Evolutionary conservation across 2,797 vertebrate species (phyloP).

Genomic region (Melanotaenia trifasciata): DNA sequence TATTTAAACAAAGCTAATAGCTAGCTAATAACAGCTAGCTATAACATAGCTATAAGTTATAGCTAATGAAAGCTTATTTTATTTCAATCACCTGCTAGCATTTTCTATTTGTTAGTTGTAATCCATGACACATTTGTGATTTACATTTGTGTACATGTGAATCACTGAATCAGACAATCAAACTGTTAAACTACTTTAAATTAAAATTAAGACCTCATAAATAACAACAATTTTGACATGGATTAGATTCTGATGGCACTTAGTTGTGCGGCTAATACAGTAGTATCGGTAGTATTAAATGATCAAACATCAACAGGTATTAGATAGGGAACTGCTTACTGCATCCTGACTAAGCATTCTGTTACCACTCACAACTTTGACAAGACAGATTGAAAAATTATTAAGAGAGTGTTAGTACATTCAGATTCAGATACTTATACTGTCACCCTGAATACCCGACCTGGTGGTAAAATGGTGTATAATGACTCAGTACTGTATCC

Average conservation of each 20-base stretch:
- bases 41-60: too few relatives aligned
- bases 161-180: conserved; percentile 28
- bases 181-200: not conserved
- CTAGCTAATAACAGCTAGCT: not conserved
- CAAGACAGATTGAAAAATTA: conserved; percentile 18
- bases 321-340: conserved; percentile 32
- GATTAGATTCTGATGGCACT: not conserved
- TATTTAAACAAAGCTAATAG: too few relatives aligned
- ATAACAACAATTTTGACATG: conserved; percentile 11
- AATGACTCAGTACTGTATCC: conserved; percentile 77
- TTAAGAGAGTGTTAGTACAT: conserved; percentile 65
- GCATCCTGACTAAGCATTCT: conserved; percentile 19
- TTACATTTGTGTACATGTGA: conserved; percentile 11
- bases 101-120: too few relatives aligned
- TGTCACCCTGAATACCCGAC: conserved; percentile 70
- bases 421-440: conserved; percentile 20
- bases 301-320: conserved; percentile 50
- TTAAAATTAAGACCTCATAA: not conserved
- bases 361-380: conserved; percentile 41
- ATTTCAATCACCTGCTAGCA: not conserved
- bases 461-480: conserved; percentile 73
- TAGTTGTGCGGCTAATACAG: not conserved
- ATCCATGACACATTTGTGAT: not conserved
- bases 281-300: not conserved
- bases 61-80: too few relatives aligned